Conservation (phyloP, 2,888 invertebrate species). For the Macropis europaea region DNA sequence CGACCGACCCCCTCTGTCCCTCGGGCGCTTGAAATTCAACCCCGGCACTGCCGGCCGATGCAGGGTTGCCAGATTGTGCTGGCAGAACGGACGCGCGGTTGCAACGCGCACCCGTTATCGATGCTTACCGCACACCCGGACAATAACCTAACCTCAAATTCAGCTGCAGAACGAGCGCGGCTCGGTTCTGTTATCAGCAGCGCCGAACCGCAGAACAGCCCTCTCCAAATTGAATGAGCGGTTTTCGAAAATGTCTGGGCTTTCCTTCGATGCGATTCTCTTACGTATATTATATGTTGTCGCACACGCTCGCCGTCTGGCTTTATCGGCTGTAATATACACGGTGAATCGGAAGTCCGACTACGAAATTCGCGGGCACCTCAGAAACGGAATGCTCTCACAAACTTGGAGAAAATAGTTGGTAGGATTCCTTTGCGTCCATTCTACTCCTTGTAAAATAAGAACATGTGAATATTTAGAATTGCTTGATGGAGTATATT, state of each 20-base stretch:
- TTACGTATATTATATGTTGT: too few relatives aligned
- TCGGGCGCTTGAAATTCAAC: slow-evolving; percentile 77
- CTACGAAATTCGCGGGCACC: too few relatives aligned
- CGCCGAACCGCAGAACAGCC: slow-evolving; percentile 39
- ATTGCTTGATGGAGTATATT: too few relatives aligned
- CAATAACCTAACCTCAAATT: slow-evolving; percentile 61
- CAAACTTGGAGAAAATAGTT: too few relatives aligned
- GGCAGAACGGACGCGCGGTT: slow-evolving; percentile 49
- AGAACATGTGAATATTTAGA: too few relatives aligned
- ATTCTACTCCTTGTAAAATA: too few relatives aligned
- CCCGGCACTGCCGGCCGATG: slow-evolving; percentile 65
- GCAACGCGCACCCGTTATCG: slow-evolving; percentile 58
- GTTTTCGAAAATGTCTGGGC: slow-evolving; percentile 19
- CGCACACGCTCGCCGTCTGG: too few relatives aligned
- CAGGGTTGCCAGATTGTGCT: slow-evolving; percentile 71
- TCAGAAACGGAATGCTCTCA: too few relatives aligned
- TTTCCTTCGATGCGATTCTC: background rate
- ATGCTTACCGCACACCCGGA: slow-evolving; percentile 57
- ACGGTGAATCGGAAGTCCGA: too few relatives aligned
- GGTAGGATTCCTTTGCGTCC: too few relatives aligned
- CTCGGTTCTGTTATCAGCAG: slow-evolving; percentile 46
- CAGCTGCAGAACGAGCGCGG: slow-evolving; percentile 39
- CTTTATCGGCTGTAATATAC: too few relatives aligned
- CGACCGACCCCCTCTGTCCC: slow-evolving; percentile 71
- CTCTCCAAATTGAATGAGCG: slow-evolving; percentile 30